Evolutionary conservation across 1,140 invertebrate genomes (phyloP).

Genomic region (Drosophila subobscura): DNA sequence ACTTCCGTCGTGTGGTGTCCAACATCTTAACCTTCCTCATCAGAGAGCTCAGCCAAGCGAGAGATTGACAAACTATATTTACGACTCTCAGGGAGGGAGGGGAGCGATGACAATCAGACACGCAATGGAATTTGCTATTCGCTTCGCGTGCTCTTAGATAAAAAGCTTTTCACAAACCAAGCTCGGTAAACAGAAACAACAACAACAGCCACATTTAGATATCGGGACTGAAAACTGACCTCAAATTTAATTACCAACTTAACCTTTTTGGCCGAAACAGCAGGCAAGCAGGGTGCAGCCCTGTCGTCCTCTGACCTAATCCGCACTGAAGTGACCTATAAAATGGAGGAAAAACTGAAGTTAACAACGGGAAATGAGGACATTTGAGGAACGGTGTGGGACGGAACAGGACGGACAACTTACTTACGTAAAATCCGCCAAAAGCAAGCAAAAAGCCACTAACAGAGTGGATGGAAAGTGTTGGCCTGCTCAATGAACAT

Average conservation of each 20-base stretch:
- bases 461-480: conserved; percentile 17
- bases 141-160: conserved; percentile 30
- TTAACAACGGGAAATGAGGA: conserved; percentile 28
- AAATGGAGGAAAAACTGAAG: conserved; percentile 23
- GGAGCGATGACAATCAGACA: conserved; percentile 55
- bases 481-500: conserved; percentile 27
- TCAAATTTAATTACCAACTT: conserved; percentile 59
- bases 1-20: neutral
- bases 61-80: conserved; percentile 55
- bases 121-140: conserved; percentile 45
- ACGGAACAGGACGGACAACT: too few relatives aligned
- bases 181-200: conserved; percentile 8
- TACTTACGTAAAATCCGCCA: conserved; percentile 37
- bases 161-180: conserved; percentile 24
- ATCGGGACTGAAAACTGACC: conserved; percentile 39
- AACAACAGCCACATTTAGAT: conserved; percentile 33
- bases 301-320: conserved; percentile 29
- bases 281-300: conserved; percentile 23
- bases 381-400: conserved; percentile 26
- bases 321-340: conserved; percentile 39
- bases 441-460: conserved; percentile 10
- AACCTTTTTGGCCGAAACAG: conserved; percentile 37
- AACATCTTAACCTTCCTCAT: conserved; percentile 32
- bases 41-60: conserved; percentile 43
- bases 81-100: conserved; percentile 30